These are phyloP conservation scores for Mythimna impura DNA, from an alignment of 2,888 invertebrate species.

Conservation along the genomic window DNA sequence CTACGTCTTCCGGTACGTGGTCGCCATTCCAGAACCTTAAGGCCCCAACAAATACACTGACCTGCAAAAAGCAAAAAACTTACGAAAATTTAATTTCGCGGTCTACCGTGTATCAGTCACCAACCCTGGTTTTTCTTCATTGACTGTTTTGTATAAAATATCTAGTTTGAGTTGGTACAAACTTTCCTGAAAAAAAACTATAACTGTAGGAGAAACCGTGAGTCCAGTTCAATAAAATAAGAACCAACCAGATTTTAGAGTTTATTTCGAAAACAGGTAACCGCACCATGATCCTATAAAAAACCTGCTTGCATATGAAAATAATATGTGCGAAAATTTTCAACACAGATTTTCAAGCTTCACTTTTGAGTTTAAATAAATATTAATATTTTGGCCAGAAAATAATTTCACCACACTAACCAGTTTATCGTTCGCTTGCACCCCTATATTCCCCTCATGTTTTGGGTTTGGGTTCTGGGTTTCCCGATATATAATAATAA, in stretches of 20 bases:
- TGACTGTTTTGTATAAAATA: neutral
- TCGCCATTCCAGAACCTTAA: too few relatives aligned
- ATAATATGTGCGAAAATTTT: slow-evolving; percentile 7
- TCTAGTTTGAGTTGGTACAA: neutral
- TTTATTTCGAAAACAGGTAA: too few relatives aligned
- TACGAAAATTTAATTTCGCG: too few relatives aligned
- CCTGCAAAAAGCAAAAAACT: too few relatives aligned
- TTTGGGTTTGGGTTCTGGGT: slow-evolving; percentile 16
- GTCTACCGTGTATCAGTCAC: too few relatives aligned
- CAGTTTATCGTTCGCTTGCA: slow-evolving; percentile 38
- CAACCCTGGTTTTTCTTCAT: neutral
- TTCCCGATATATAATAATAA: slow-evolving; percentile 18
- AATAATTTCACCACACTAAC: slow-evolving; percentile 37
- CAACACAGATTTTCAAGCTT: slow-evolving; percentile 9
- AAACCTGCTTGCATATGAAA: neutral
- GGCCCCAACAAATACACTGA: too few relatives aligned
- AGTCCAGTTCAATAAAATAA: too few relatives aligned
- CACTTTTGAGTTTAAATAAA: slow-evolving; percentile 42
- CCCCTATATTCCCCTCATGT: slow-evolving; percentile 29
- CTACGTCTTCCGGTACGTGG: too few relatives aligned
- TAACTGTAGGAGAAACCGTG: too few relatives aligned
- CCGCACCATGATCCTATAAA: too few relatives aligned
- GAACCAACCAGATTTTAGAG: too few relatives aligned
- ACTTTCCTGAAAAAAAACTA: neutral
- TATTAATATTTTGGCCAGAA: slow-evolving; percentile 25